Evolutionary conservation across 2,888 invertebrate genomes (phyloP), one percentile per base, ranked within the genome.

Genomic region (Zonitis immaculata): DNA sequence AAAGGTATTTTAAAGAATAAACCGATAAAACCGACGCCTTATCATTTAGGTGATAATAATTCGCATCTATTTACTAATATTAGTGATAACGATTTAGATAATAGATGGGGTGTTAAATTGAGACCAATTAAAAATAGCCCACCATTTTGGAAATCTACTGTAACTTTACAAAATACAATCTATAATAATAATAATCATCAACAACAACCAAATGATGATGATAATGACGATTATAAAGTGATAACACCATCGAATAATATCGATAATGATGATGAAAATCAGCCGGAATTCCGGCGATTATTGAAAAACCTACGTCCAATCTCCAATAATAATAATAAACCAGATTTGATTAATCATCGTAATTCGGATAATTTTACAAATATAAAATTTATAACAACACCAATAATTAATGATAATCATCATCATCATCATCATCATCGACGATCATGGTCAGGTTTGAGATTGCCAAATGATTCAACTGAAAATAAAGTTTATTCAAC

Each of bases 1-100:
- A 83, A 84, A 65, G 85, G 87, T 65, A 87, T 87, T 74, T 77
- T 87, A 66, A 88, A 87, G 75, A 87, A 87, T 67, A 87, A 86
- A 75, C 85, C 86, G 45, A 78, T 84, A 39, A 87, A 87, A 71
- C 87, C 87, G 66, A 86, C 82, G 73, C 87, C 87, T 63, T 88
- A 87, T 77, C 84, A 86, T 70, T 77, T 88, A 65, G 87, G 87
- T 47, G 86, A 85, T 71, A 83, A 84, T 72, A 79, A 82, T 67
- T 79, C 77, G 54, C 74, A 78, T 73, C 63, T 66, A 27, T 54
- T 56, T 52, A 56, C 7, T 1, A 54, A 32, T 16, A 25, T 6
- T 25, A 42, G 44, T 2, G 59, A 62, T 12, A 55, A 56, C 6
- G 62, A 63, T 32, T 62, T 60, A 16, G 65, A 66, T 22, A 64